Conservation (phyloP, 1,140 invertebrate genomes). For the Chlorops oryzae region DNA sequence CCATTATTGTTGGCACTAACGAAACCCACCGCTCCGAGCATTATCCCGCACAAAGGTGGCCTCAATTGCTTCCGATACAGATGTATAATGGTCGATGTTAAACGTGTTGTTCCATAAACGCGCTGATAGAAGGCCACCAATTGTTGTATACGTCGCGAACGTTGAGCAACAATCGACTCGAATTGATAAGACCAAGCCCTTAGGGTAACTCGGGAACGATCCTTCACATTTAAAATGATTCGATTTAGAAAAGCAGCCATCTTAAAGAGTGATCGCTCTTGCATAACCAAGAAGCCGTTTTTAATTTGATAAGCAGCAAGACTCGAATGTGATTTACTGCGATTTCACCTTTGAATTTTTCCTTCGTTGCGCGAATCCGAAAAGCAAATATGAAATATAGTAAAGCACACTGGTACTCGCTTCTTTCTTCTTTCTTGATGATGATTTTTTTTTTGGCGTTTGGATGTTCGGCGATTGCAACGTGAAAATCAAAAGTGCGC, state of each 20-base stretch:
- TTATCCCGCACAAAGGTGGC: slow-evolving; percentile 28
- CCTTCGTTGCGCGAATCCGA: too few species aligned
- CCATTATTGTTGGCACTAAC: slow-evolving; percentile 19
- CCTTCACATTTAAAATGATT: slow-evolving; percentile 44
- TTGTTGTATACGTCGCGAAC: slow-evolving; percentile 56
- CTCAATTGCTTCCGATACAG: slow-evolving; percentile 48
- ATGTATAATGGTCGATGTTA: slow-evolving; percentile 53
- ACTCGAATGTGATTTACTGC: too few species aligned
- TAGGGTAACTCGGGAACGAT: slow-evolving; percentile 48
- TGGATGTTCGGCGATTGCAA: not conserved
- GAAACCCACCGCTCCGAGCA: slow-evolving; percentile 33
- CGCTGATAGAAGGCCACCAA: slow-evolving; percentile 57
- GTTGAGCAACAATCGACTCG: slow-evolving; percentile 59
- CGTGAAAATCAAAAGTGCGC: too few species aligned
- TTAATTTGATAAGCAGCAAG: too few species aligned
- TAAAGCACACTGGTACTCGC: too few species aligned
- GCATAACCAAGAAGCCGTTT: too few species aligned
- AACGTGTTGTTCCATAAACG: slow-evolving; percentile 57
- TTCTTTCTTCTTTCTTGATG: too few species aligned
- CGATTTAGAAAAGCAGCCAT: slow-evolving; percentile 40
- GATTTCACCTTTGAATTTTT: too few species aligned
- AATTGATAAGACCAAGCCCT: slow-evolving; percentile 56
- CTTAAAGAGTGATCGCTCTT: too few species aligned
- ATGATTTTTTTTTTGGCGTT: not conserved
- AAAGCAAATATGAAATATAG: too few species aligned